These are phyloP conservation scores for Lepisosteus osseus DNA, from an alignment of 2,113 vertebrate genomes.

Conservation along the genomic window DNA sequence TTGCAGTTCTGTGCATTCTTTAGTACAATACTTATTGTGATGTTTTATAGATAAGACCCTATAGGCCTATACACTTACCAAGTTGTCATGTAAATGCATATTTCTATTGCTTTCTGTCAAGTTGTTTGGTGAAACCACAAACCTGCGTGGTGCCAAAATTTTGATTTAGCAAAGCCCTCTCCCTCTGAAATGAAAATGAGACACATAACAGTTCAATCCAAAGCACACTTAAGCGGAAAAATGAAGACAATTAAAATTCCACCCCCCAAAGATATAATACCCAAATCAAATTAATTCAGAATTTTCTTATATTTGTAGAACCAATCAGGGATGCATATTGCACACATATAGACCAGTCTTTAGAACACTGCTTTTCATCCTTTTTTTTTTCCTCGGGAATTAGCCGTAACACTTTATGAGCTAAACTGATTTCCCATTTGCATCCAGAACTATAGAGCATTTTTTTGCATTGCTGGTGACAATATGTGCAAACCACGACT, in stretches of 20 bases:
- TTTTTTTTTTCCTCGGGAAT: slow-evolving; percentile 45
- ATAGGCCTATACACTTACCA: too few species aligned
- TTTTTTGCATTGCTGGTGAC: slow-evolving; percentile 36
- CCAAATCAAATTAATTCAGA: slow-evolving; percentile 72
- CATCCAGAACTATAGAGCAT: slow-evolving; percentile 60
- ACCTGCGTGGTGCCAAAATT: slow-evolving; percentile 52
- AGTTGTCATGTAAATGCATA: too few species aligned
- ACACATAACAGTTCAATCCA: slow-evolving; percentile 61
- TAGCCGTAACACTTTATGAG: slow-evolving; percentile 50
- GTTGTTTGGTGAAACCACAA: slow-evolving; percentile 20
- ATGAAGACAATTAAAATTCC: slow-evolving; percentile 61
- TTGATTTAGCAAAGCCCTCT: slow-evolving; percentile 61
- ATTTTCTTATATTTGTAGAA: slow-evolving; percentile 55
- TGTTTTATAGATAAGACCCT: too few species aligned
- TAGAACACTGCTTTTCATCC: slow-evolving; percentile 58
- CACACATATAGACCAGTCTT: slow-evolving; percentile 53
- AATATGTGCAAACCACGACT: slow-evolving; percentile 64
- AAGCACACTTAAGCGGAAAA: slow-evolving; percentile 62
- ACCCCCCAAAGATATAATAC: slow-evolving; percentile 67
- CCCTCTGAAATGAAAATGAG: slow-evolving; percentile 46
- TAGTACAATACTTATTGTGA: too few species aligned
- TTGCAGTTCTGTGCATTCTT: too few species aligned
- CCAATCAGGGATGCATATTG: slow-evolving; percentile 62
- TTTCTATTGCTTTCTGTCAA: too few species aligned
- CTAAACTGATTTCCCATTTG: slow-evolving; percentile 63